These are phyloP conservation scores for Eudorcas thomsonii DNA, from an alignment of 2,113 vertebrate species.

Conservation along the genomic window DNA sequence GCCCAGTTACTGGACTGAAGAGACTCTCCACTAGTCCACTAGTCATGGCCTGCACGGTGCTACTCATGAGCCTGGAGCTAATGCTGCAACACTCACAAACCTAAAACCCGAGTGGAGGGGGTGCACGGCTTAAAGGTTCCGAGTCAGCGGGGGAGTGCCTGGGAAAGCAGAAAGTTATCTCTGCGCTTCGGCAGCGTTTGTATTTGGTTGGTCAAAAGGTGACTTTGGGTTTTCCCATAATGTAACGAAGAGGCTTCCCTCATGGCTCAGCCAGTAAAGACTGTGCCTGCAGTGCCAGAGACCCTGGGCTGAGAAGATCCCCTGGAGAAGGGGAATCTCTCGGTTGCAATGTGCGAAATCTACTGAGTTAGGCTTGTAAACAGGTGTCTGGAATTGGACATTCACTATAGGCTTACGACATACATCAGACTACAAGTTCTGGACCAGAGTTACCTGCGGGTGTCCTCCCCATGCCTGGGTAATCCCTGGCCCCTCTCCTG, in stretches of 20 bases:
- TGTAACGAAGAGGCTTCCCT: not conserved
- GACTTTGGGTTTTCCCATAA: not conserved
- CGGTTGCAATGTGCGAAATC: not conserved
- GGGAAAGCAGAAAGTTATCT: not conserved
- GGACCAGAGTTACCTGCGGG: accelerated
- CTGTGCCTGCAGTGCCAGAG: not conserved
- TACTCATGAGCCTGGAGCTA: not conserved
- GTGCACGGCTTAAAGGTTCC: not conserved
- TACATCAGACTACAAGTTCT: not conserved
- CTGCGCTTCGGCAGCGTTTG: not conserved
- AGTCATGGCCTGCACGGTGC: not conserved
- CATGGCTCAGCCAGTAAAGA: not conserved
- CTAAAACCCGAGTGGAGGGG: not conserved
- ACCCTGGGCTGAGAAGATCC: not conserved
- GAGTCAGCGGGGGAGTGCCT: not conserved
- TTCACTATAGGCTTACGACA: not conserved
- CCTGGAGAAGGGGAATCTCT: not conserved
- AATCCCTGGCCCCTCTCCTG: not conserved
- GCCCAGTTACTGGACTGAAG: not conserved
- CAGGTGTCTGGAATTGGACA: not conserved
- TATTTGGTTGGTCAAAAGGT: not conserved
- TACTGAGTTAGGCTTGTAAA: not conserved
- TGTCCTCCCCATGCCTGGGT: not conserved
- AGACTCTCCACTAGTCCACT: not conserved
- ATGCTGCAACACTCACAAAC: not conserved